Conservation (phyloP, 2,797 vertebrate genomes). For the Neostethus bicornis region DNA sequence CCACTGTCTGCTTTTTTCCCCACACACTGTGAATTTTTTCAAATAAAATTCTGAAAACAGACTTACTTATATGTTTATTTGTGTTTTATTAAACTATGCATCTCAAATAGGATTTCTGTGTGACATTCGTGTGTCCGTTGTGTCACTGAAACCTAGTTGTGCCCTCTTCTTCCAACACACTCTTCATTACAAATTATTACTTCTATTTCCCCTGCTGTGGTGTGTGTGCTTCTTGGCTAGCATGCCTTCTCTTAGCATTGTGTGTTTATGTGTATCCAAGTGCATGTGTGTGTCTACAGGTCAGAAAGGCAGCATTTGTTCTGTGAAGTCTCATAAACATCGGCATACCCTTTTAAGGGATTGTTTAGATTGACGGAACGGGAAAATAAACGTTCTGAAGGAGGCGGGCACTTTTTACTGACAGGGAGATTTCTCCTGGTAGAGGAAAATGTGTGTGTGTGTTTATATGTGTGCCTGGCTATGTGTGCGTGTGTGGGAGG, state of each 20-base stretch:
- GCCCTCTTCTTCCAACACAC: conserved; percentile 29
- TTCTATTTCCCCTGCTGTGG: conserved; percentile 61
- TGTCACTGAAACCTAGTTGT: conserved; percentile 39
- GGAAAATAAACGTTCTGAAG: conserved; percentile 86
- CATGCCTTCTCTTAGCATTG: conserved; percentile 4
- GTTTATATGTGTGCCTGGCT: conserved; percentile 40
- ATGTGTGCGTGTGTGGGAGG: conserved; percentile 37
- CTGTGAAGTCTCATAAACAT: conserved; percentile 84
- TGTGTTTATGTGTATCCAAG: conserved; percentile 39
- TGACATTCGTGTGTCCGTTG: conserved; percentile 41
- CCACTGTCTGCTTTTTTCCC: conserved; percentile 22
- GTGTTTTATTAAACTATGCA: not conserved
- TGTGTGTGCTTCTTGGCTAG: conserved; percentile 10
- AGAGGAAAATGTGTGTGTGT: conserved; percentile 48
- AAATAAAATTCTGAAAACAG: conserved; percentile 12
- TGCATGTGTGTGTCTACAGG: conserved; percentile 53
- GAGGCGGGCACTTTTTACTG: conserved; percentile 70
- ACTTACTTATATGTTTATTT: conserved; percentile 15
- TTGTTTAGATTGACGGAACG: conserved; percentile 83
- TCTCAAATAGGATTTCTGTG: conserved; percentile 18
- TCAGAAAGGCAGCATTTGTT: conserved; percentile 81
- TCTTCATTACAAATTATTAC: conserved; percentile 69
- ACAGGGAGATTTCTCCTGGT: conserved; percentile 73
- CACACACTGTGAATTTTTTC: conserved; percentile 13
- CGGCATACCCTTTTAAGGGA: conserved; percentile 85